phyloP scores from a whole-genome alignment of 2,797 vertebrate genomes.

The Thripadectes ignobilis region DNA sequence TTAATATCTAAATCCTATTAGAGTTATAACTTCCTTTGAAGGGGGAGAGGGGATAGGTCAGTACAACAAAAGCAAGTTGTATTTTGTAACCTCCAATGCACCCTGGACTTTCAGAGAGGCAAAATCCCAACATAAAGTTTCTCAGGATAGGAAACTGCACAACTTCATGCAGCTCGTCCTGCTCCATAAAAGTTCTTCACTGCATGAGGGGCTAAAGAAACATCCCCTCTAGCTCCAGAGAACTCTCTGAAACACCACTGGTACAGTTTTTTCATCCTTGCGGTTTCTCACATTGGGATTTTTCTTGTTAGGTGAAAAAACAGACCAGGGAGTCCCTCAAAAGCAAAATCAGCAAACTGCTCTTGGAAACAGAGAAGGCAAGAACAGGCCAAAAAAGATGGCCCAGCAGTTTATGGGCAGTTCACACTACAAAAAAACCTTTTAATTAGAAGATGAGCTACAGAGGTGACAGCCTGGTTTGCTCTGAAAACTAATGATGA shows the following conservation, averaged over 20 bases:
- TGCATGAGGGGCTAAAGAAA: not conserved
- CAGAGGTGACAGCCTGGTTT: not conserved
- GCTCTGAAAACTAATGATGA: not conserved
- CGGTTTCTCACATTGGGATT: not conserved
- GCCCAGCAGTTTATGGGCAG: not conserved
- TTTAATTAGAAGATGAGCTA: not conserved
- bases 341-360: not conserved
- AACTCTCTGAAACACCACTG: not conserved
- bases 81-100: not conserved
- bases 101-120: not conserved
- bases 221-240: not conserved
- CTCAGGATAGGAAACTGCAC: not conserved
- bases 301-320: not conserved
- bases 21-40: not conserved
- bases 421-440: not conserved
- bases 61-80: constrained; percentile 25
- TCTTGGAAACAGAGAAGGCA: not conserved
- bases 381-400: not conserved
- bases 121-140: not conserved
- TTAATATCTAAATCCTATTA: constrained; percentile 64
- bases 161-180: not conserved
- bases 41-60: not conserved
- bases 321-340: not conserved
- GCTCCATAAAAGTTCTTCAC: not conserved
- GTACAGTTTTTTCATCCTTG: not conserved